Evolutionary conservation across 2,888 invertebrate species (phyloP).

Genomic region (Ethmia dodecea): DNA sequence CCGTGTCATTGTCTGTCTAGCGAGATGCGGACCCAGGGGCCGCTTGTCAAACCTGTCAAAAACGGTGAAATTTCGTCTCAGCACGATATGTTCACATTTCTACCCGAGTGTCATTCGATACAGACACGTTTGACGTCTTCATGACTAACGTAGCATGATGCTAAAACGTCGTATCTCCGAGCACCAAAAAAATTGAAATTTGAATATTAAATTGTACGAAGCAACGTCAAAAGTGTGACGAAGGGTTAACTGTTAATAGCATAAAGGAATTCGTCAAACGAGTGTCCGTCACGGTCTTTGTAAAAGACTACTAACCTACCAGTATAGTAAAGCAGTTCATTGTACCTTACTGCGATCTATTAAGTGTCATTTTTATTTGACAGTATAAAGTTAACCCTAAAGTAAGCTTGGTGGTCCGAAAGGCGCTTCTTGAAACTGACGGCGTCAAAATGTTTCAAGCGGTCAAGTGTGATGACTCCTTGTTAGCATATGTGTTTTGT

Average conservation of each 20-base stretch:
- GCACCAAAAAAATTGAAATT: conserved; percentile 16
- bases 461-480: conserved; percentile 66
- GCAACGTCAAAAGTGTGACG: conserved; percentile 15
- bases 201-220: conserved; percentile 12
- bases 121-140: conserved; percentile 63
- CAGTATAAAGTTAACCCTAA: conserved; percentile 29
- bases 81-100: conserved; percentile 63
- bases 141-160: conserved; percentile 32
- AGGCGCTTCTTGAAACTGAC: conserved; percentile 53
- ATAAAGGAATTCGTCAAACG: conserved; percentile 64
- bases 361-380: conserved; percentile 24
- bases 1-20: conserved; percentile 36
- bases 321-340: conserved; percentile 13
- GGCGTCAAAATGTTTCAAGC: conserved; percentile 61
- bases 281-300: conserved; percentile 53
- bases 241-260: conserved; percentile 17
- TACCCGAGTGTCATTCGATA: conserved; percentile 64
- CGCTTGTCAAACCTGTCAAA: conserved; percentile 54
- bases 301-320: conserved; percentile 34
- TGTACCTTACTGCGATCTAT: conserved; percentile 18
- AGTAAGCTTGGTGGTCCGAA: conserved; percentile 43
- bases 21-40: conserved; percentile 30
- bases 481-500: conserved; percentile 57
- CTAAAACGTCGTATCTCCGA: conserved; percentile 26
- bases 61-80: conserved; percentile 65